A percentile compares a stretch with the other conserved stretches of the same genome.
Evolutionary conservation across 1,140 invertebrate species (phyloP).

Genomic region (Cylas formicarius): DNA sequence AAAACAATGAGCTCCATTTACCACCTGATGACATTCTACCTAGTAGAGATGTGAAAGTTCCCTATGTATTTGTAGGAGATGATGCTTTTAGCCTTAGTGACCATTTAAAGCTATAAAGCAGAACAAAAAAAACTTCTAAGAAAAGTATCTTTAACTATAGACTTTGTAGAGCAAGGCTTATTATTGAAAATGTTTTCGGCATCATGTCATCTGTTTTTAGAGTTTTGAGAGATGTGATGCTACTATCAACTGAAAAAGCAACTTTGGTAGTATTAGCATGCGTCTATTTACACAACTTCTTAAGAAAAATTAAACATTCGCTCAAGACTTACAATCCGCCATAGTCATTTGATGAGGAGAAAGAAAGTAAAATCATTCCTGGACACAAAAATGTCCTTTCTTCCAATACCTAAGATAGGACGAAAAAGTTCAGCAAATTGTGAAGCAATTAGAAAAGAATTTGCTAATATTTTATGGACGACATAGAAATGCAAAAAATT

Average conservation of each 20-base stretch:
- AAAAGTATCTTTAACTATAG: slow-evolving; percentile 14
- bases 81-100: slow-evolving; percentile 13
- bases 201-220: slow-evolving; percentile 24
- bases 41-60: slow-evolving; percentile 12
- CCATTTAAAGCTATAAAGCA: slow-evolving; percentile 14
- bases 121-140: slow-evolving; percentile 11
- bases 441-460: too few species aligned
- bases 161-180: slow-evolving; percentile 3
- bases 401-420: too few species aligned
- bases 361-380: neutral
- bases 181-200: slow-evolving; percentile 12
- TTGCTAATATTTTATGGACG: too few species aligned
- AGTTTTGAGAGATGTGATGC: slow-evolving; percentile 33
- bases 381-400: too few species aligned
- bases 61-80: slow-evolving; percentile 14
- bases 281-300: slow-evolving; percentile 36
- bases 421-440: too few species aligned
- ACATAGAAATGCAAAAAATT: too few species aligned
- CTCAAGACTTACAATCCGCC: slow-evolving; percentile 6
- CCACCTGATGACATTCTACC: slow-evolving; percentile 13
- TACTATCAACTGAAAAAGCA: slow-evolving; percentile 28
- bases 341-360: slow-evolving; percentile 8
- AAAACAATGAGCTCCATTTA: slow-evolving; percentile 14
- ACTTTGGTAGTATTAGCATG: slow-evolving; percentile 28
- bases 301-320: slow-evolving; percentile 14